A percentile compares a stretch with the other conserved stretches of the same genome.
Evolutionary conservation across 2,888 invertebrate species (phyloP).

Genomic region (Buathra laborator): DNA sequence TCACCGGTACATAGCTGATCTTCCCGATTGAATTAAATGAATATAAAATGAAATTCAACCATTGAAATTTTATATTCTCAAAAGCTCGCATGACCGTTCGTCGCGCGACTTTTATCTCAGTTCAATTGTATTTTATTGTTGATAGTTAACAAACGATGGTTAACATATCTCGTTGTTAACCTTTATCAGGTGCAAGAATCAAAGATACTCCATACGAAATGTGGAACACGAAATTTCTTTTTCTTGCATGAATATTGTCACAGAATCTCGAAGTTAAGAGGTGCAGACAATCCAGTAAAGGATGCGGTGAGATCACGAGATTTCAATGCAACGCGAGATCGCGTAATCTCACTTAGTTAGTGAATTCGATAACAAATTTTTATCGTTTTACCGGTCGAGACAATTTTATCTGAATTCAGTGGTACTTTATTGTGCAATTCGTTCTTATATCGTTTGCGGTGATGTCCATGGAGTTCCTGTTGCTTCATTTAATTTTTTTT

Average conservation of each 20-base stretch:
- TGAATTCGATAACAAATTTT: slow-evolving; percentile 7
- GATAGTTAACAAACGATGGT: neutral
- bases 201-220: slow-evolving; percentile 26
- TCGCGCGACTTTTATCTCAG: slow-evolving; percentile 42
- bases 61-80: slow-evolving; percentile 36
- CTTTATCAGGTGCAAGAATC: slow-evolving; percentile 34
- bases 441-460: neutral
- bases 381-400: neutral
- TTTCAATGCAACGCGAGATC: neutral
- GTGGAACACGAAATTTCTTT: neutral
- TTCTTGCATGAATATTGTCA: neutral
- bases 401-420: neutral
- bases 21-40: slow-evolving; percentile 29
- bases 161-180: neutral
- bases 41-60: slow-evolving; percentile 44
- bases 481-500: neutral
- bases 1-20: neutral
- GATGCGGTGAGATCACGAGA: neutral
- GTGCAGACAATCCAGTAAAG: neutral
- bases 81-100: neutral
- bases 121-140: slow-evolving; percentile 47
- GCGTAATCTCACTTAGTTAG: neutral
- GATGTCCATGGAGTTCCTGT: neutral
- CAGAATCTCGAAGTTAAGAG: neutral
- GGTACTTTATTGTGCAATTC: neutral